Base-by-base conservation (phyloP, 37 sponge, comb jelly and placozoan species). In the Eunapius fragilis region DNA sequence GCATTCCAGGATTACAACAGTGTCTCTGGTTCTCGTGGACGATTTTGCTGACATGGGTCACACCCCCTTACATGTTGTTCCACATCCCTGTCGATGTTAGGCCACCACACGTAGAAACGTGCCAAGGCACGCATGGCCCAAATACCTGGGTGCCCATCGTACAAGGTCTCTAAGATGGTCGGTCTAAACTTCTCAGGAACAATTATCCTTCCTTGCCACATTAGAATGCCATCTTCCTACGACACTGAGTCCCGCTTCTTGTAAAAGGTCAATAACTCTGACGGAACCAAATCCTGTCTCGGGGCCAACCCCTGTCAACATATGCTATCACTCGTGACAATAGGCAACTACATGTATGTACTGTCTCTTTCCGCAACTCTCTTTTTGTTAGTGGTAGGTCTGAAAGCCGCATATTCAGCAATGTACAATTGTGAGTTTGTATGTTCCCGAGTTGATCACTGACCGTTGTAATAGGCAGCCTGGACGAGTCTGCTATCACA, bases 131-230 rank as follows among this genome's bases (percentile, higher is more conserved):
- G 74, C 82, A 80, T 84, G n/a, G 28, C n/a, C 23, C 68, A 31
- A 12, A 75, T 30, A 28, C 84, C 84, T 12, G 84, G 82, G 31
- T 87, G 82, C 49, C 82, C 82, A n/a, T 80, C 76, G 9, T 87
- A 74, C 17, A 80, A 68, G 32, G 45, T 23, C 19, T 45, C 67
- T 24, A 84, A 19, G 22, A 75, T 50, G 19, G 17, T 17, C n/a
- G 4, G 11, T 75, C 84, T 74, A 5, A 75, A 75, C 23, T 2
- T 19, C 23, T 30, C 31, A 12, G 76, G 84, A 23, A 84, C 37
- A 12, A n/a, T n/a, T n/a, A n/a, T n/a, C n/a, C n/a, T n/a, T 70
- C 45, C 25, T 68, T 79, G 72, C 79, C 79, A 86, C 45, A 86
- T 41, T 28, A 78, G 31, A 78, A 79, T 78, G 31, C n/a, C n/a